Base-by-base conservation (phyloP, 2,113 vertebrate species). In the Leuciscus idus region DNA sequence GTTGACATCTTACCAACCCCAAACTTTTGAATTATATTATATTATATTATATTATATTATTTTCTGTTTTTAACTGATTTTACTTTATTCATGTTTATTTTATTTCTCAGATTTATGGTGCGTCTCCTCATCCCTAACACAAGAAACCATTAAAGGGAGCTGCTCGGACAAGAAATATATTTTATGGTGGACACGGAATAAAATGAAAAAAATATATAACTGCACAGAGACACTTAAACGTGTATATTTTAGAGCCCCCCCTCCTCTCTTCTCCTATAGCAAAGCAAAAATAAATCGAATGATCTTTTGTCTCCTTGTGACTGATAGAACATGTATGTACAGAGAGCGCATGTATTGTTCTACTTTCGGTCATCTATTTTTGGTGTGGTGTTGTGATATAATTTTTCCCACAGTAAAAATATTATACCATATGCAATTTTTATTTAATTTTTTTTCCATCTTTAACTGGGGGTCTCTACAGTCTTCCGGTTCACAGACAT, bases 381-480 rank as follows among this genome's bases (percentile, higher is more conserved):
- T 55, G 74, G 48, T 77, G 74, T 77, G 48, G n/a, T 10, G 4
- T 88, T 74, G 50, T 50, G 78, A 43, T 78, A 85, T 46, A 26
- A 43, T 43, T 17, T 43, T n/a, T 46, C 15, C 39, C 59, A 43
- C 57, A 62, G 33, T 80, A 62, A 80, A 79, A 84, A 81, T 82
- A 86, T 76, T 15, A 46, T 2, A 74, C 33, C 6, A 80, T 82
- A 84, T 81, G 64, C 6, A 12, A 21, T 75, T 84, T 80, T 36
- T 13, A 26, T 84, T 7, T 88, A 89, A 7, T 61, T 0, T 28
- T 30, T 66, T 70, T 70, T 72, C 19, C 1, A 8, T 72, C 10
- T 43, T 72, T 43, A 57, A 73, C 70, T 43, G 70, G 73, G 89
- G 90, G 92, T 89, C 87, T 92, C 89, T 92, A 91, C 89, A 92